Evolutionary conservation across 2,113 vertebrate genomes (phyloP).

Genomic region (Chamaetylas fuelleborni): DNA sequence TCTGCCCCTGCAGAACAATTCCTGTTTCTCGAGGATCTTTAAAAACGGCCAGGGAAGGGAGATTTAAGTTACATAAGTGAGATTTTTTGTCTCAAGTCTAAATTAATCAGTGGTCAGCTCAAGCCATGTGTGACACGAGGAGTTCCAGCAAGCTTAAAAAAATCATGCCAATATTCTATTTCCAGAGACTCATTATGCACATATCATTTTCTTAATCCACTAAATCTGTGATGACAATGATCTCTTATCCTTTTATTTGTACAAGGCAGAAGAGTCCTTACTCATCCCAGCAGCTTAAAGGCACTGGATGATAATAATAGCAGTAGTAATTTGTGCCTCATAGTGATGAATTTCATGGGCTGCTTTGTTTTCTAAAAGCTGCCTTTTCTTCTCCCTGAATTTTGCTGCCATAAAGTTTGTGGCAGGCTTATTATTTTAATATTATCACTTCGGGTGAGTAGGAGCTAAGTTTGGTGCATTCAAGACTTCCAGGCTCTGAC

Average conservation of each 20-base stretch:
- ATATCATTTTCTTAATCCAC: background rate
- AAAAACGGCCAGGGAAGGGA: background rate
- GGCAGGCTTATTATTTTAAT: background rate
- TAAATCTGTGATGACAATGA: background rate
- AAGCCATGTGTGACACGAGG: background rate
- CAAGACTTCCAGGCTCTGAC: background rate
- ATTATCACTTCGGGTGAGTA: background rate
- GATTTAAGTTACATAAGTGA: background rate
- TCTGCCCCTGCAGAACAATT: background rate
- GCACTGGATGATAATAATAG: constrained; percentile 2
- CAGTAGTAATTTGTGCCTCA: background rate
- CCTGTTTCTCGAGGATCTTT: background rate
- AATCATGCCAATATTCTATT: background rate
- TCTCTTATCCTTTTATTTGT: constrained; percentile 8
- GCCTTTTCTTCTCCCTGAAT: background rate
- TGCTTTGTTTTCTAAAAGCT: constrained; percentile 11
- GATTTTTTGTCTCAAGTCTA: too few relatives aligned
- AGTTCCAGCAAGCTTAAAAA: background rate
- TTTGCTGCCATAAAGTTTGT: background rate
- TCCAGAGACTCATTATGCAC: background rate
- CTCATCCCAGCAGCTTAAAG: background rate
- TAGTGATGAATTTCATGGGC: background rate
- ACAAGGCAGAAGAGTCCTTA: background rate
- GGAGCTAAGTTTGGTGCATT: background rate
- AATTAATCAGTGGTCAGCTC: background rate